A percentile compares a stretch with the other conserved stretches of the same genome.
Conservation (phyloP, 1,140 invertebrate genomes). For the Archivesica marissinica region DNA sequence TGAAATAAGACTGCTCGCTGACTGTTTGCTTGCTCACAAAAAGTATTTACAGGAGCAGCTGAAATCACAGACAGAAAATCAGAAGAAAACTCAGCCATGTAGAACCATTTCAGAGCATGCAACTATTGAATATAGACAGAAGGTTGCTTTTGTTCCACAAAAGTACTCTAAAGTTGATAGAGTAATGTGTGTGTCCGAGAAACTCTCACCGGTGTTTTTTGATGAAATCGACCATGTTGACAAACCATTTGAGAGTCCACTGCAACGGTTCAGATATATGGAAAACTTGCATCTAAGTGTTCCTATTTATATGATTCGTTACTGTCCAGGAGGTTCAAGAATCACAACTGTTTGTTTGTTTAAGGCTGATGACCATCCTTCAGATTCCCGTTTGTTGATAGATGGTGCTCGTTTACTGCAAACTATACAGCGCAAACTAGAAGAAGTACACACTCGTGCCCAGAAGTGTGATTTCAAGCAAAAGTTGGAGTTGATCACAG, state of each 20-base stretch:
- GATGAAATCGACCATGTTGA: slow-evolving; percentile 53
- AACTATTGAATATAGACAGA: background rate
- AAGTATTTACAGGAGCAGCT: background rate
- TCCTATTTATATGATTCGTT: slow-evolving; percentile 28
- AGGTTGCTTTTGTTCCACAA: background rate
- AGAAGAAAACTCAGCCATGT: background rate
- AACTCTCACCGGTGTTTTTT: slow-evolving; percentile 19
- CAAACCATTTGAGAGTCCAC: slow-evolving; percentile 26
- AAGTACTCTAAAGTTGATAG: background rate
- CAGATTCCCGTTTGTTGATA: slow-evolving; percentile 21
- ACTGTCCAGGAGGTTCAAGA: slow-evolving; percentile 33
- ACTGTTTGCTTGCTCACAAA: slow-evolving; percentile 9
- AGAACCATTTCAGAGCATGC: slow-evolving; percentile 29
- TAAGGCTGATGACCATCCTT: background rate
- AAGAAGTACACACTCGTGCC: slow-evolving; percentile 61
- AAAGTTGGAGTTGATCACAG: slow-evolving; percentile 30
- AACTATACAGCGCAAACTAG: background rate
- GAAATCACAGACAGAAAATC: background rate
- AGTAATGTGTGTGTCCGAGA: too few species aligned
- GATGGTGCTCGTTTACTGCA: slow-evolving; percentile 36
- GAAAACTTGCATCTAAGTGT: slow-evolving; percentile 32
- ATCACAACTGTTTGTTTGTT: background rate
- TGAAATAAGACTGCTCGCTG: slow-evolving; percentile 8
- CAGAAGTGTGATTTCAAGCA: slow-evolving; percentile 47
- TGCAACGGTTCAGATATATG: slow-evolving; percentile 28